A percentile compares a stretch with the other conserved stretches of the same genome.
These are phyloP conservation scores for Pachypanchax playfairii DNA, from an alignment of 2,113 vertebrate species.

Conservation along the genomic window DNA sequence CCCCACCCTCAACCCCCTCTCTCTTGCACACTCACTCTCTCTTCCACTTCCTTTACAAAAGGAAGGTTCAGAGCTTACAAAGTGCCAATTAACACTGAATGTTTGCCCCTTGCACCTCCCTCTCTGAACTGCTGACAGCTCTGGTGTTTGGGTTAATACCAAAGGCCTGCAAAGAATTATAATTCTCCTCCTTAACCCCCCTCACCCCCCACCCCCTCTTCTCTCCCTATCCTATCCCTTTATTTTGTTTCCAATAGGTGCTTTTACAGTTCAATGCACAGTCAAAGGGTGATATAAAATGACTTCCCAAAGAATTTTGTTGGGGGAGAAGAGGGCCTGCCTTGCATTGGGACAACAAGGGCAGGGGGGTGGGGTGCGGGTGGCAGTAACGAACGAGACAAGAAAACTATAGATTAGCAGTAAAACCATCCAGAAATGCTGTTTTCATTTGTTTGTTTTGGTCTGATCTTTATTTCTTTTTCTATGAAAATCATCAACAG, in stretches of 20 bases:
- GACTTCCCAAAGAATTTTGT: conserved; percentile 85
- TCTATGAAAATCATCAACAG: not conserved
- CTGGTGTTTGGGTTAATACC: conserved; percentile 88
- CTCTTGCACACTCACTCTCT: conserved; percentile 64
- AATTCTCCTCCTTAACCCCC: conserved; percentile 78
- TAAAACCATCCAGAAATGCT: conserved; percentile 23
- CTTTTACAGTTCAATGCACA: conserved; percentile 87
- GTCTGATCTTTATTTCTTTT: not conserved
- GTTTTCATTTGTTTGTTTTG: not conserved
- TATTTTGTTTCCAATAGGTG: conserved; percentile 84
- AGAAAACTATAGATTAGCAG: conserved; percentile 28
- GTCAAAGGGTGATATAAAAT: conserved; percentile 86
- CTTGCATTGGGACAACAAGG: conserved; percentile 59
- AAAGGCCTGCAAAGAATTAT: conserved; percentile 85
- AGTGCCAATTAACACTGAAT: conserved; percentile 86
- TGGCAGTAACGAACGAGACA: conserved; percentile 16
- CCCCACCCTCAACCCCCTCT: conserved; percentile 6
- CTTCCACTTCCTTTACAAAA: conserved; percentile 78
- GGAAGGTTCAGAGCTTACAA: conserved; percentile 81
- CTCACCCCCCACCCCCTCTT: conserved; percentile 59
- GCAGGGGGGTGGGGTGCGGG: conserved; percentile 26
- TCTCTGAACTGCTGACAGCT: conserved; percentile 82
- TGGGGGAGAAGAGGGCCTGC: conserved; percentile 70
- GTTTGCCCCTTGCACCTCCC: conserved; percentile 84
- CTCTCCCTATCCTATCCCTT: conserved; percentile 72